Conservation (phyloP, 2,113 vertebrate genomes). For the Paralichthys olivaceus region DNA sequence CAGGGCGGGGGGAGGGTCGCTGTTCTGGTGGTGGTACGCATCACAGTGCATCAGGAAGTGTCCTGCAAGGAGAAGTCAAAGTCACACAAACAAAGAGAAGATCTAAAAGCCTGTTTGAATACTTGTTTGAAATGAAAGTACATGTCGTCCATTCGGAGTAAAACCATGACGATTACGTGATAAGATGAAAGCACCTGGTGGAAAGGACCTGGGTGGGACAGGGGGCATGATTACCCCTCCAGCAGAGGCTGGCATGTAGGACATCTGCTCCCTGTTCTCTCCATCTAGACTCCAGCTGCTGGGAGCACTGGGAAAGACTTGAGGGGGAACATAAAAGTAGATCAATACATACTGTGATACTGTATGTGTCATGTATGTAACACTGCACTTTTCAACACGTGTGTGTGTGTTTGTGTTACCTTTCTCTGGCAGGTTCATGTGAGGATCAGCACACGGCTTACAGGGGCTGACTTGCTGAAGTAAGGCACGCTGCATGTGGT, state of each 20-base stretch:
- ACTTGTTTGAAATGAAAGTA: neutral
- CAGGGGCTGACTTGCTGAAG: slow-evolving; percentile 96
- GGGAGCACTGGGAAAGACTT: slow-evolving; percentile 89
- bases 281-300: slow-evolving; percentile 95
- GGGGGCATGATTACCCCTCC: slow-evolving; percentile 88
- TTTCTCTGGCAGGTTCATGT: slow-evolving; percentile 94
- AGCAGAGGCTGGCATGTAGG: slow-evolving; percentile 88
- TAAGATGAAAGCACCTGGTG: slow-evolving; percentile 83
- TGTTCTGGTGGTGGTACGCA: slow-evolving; percentile 93
- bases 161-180: neutral
- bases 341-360: slow-evolving; percentile 10
- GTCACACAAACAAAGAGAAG: neutral
- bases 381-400: neutral
- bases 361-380: neutral
- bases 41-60: slow-evolving; percentile 96
- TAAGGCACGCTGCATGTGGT: slow-evolving; percentile 94
- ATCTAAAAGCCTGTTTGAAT: neutral
- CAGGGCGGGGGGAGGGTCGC: slow-evolving; percentile 89
- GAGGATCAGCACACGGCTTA: slow-evolving; percentile 95
- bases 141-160: no score
- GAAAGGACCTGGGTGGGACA: slow-evolving; percentile 89
- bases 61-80: slow-evolving; percentile 78
- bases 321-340: neutral
- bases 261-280: slow-evolving; percentile 89
- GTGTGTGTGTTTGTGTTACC: slow-evolving; percentile 76